Conservation (phyloP, 2,888 invertebrate species). For the Drosophila stalkeri region DNA sequence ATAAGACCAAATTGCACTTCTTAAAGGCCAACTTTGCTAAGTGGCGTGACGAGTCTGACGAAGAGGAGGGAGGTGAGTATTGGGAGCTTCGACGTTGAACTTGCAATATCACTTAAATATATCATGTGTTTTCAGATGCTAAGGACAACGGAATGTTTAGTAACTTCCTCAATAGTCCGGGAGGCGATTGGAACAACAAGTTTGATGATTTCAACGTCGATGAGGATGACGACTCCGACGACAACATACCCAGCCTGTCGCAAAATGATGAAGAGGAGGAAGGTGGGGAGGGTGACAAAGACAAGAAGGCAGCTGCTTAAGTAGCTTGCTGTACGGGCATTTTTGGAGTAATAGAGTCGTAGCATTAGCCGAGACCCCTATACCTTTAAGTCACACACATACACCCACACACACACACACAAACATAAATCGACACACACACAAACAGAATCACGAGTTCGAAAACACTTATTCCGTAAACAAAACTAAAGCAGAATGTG, state of each 20-base stretch:
- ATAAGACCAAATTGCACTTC: conserved; percentile 96
- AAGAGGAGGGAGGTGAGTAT: conserved; percentile 88
- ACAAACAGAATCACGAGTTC: conserved; percentile 47
- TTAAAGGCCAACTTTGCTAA: conserved; percentile 98
- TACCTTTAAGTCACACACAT: conserved; percentile 61
- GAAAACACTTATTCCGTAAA: conserved; percentile 64
- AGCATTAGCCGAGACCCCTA: conserved; percentile 63
- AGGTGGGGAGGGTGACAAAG: conserved; percentile 78
- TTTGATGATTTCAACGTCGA: conserved; percentile 90
- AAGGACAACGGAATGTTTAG: conserved; percentile 65
- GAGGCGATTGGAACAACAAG: conserved; percentile 76
- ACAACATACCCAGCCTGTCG: conserved; percentile 85
- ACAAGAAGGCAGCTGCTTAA: conserved; percentile 66
- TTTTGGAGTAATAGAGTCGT: conserved; percentile 66
- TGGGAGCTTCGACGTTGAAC: not conserved
- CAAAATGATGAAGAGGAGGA: conserved; percentile 82
- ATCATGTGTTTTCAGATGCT: conserved; percentile 30
- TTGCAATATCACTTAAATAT: not conserved
- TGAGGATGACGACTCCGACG: conserved; percentile 90
- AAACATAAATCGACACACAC: conserved; percentile 21
- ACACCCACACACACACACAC: conserved; percentile 22
- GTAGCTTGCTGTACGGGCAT: conserved; percentile 35
- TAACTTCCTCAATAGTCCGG: conserved; percentile 64
- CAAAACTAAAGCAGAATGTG: conserved; percentile 50
- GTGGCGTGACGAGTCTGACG: conserved; percentile 98